Evolutionary conservation across 2,113 vertebrate genomes (phyloP).

Genomic region (Pimephales promelas): DNA sequence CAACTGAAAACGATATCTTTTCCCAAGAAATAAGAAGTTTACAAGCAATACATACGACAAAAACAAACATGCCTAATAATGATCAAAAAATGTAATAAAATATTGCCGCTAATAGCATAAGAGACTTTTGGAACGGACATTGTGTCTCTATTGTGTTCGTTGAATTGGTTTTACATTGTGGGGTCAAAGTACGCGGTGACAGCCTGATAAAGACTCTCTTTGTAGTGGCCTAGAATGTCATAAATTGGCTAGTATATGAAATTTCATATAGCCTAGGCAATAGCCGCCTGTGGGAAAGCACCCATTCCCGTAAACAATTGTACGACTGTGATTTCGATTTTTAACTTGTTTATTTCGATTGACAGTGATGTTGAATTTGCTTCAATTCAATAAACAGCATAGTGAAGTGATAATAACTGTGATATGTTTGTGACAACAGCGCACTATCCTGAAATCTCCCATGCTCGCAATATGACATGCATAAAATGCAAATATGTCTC

Average conservation of each 20-base stretch:
- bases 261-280: neutral
- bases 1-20: neutral
- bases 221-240: slow-evolving; percentile 2
- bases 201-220: slow-evolving; percentile 25
- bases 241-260: neutral
- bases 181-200: slow-evolving; percentile 18
- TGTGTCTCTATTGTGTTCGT: slow-evolving; percentile 21
- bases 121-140: neutral
- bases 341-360: neutral
- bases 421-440: neutral
- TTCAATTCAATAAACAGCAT: neutral
- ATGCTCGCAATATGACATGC: slow-evolving; percentile 33
- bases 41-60: neutral
- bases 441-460: neutral
- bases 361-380: neutral
- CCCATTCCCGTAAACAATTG: neutral
- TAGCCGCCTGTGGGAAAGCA: neutral
- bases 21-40: neutral
- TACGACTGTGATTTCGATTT: neutral
- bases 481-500: neutral
- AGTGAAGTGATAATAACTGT: neutral
- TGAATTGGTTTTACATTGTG: slow-evolving; percentile 29
- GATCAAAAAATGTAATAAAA: neutral
- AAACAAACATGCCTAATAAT: neutral
- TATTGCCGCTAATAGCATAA: neutral